These are phyloP conservation scores for Colinus virginianus DNA, from an alignment of 2,113 vertebrate genomes.

Conservation along the genomic window DNA sequence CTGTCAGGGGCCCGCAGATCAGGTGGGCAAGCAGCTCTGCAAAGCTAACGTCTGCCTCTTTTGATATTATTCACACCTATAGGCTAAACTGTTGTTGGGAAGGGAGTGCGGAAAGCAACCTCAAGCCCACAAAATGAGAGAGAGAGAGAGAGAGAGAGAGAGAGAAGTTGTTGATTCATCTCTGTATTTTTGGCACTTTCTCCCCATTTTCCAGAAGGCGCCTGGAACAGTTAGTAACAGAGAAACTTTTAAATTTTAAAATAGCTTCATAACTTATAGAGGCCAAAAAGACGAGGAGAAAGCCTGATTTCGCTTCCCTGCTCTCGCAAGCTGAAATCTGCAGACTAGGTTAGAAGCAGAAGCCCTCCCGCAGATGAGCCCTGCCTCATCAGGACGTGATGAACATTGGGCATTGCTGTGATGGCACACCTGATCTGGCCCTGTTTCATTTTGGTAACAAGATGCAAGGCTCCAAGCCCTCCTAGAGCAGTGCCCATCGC, in stretches of 20 bases:
- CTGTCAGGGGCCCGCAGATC: constrained; percentile 52
- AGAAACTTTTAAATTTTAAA: constrained; percentile 74
- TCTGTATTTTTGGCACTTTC: constrained; percentile 68
- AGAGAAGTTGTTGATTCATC: constrained; percentile 67
- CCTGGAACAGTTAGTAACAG: constrained; percentile 70
- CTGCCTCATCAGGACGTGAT: constrained; percentile 14
- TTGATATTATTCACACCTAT: constrained; percentile 60
- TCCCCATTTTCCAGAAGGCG: constrained; percentile 68
- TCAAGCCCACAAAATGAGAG: constrained; percentile 65
- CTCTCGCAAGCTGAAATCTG: not conserved
- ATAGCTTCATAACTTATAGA: constrained; percentile 65
- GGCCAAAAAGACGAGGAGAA: constrained; percentile 57
- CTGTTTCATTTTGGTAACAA: constrained; percentile 30
- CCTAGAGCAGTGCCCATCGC: not conserved
- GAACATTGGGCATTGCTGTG: not conserved
- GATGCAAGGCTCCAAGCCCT: constrained; percentile 26
- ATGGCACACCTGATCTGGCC: constrained; percentile 8
- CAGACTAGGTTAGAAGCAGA: constrained; percentile 1
- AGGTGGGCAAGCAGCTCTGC: constrained; percentile 60
- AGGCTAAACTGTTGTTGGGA: constrained; percentile 59
- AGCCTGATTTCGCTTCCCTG: not conserved
- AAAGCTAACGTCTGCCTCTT: constrained; percentile 46
- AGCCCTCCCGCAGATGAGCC: not conserved
- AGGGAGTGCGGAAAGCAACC: constrained; percentile 57
- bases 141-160: constrained; percentile 41